Evolutionary conservation across 2,888 invertebrate genomes (phyloP), one percentile per base, ranked within the genome.

Genomic region (Ctena decussata): DNA sequence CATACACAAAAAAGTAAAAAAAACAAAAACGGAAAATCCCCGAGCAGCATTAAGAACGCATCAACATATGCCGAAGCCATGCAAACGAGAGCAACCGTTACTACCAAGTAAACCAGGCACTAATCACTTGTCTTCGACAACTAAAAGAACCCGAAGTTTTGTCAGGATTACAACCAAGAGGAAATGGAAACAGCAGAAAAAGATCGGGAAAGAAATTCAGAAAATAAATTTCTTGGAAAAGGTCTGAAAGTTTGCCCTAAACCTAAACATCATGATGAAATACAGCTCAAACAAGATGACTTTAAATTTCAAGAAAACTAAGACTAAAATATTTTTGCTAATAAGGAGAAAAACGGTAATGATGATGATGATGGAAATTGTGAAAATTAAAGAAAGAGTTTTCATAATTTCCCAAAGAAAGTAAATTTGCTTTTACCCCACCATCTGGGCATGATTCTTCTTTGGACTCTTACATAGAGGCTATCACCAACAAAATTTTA

Each of bases 401-500:
- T 49, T 44, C n/a, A 18, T 46, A 65, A 21, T 74, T 75, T 37
- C 37, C 15, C 27, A 75, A 75, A 8, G 30, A 75, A 39, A 37
- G 27, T 18, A 49, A 49, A 21, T 80, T 70, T n/a, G 37, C 80
- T n/a, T 74, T 80, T 69, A 74, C 71, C 35, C 74, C 75, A 57
- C 80, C 80, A 8, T 15, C 69, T 39, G 74, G 69, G 2, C 41
- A 75, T 39, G 75, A 80, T 39, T n/a, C 69, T 37, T 37, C 65
- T 39, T 53, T 80, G 27, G 75, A 75, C 21, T 80, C 76, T 70
- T 80, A 80, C 69, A 70, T 80, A 37, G 75, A 75, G 21, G 80
- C 80, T 39, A 76, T 75, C 35, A 73, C 80, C 18, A 49, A 80
- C 8, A 39, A 80, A 70, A 69, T 75, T 37, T 30, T 80, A n/a